Base-by-base conservation (phyloP, 1,140 invertebrate genomes). In the Plodia interpunctella region DNA sequence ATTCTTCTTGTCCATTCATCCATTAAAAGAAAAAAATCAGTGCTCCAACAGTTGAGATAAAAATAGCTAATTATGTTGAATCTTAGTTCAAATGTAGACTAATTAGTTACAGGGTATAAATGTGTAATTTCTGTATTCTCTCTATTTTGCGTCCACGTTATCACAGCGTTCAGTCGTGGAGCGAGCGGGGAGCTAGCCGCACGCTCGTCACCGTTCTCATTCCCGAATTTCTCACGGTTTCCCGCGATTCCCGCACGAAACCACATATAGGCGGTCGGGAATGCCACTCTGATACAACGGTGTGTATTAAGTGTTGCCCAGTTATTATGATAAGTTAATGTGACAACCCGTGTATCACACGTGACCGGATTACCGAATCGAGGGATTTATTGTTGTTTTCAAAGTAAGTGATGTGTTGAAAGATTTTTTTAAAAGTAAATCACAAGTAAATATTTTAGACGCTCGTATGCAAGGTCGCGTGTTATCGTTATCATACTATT, bases 361-460 rank as follows among this genome's bases (percentile, higher is more conserved):
- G 75, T 83, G 82, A 84, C 76, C 65, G 75, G 74, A 83, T 81
- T 80, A 78, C 74, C 52, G 66, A 71, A 72, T 60, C 30, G 61
- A 65, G 65, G 73, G 78, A 78, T 80, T 71, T 55, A 55, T 67
- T 72, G 70, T 77, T 80, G 70, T 81, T 80, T 77, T 74, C 62
- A 69, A 68, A 61, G 80, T 86, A 81, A 86, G 80, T 80, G 61
- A 64, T 66, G 66, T 59, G 64, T 65, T 74, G 54, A 49, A 55
- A 63, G 63, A 51, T 78, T 69, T 68, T 60, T 72, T 3, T 44
- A 15, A 15, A 1, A 15, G 38, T 44, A 44, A 44, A 38, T 38
- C 5, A n/a, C n/a, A n/a, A n/a, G n/a, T n/a, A n/a, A n/a, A n/a
- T n/a, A n/a, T 15, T 44, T 44, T 15, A 44, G 10, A n/a, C 15